A percentile compares a stretch with the other conserved stretches of the same genome.
phyloP scores from a whole-genome alignment of 1,140 invertebrate species.

The Sycophila sp. region DNA sequence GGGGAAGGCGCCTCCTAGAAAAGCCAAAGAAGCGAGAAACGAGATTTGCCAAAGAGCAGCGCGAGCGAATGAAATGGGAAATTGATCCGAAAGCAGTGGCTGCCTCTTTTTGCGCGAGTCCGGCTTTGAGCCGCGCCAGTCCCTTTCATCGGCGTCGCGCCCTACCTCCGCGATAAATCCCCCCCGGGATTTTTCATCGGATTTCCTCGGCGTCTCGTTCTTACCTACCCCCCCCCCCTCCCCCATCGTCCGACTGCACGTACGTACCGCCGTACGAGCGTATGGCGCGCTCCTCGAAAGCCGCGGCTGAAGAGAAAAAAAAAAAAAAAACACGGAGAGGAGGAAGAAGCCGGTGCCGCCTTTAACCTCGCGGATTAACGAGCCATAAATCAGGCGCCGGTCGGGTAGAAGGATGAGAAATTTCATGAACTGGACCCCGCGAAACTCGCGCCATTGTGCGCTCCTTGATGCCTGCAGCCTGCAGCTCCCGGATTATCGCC shows the following conservation, averaged over 20 bases:
- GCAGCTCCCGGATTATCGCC: conserved; percentile 28
- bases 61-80: conserved; percentile 20
- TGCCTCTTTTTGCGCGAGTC: neutral
- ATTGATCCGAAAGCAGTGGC: conserved; percentile 32
- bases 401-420: neutral
- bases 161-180: conserved; percentile 22
- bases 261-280: too few relatives aligned
- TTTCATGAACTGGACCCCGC: conserved; percentile 29
- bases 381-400: conserved; percentile 2
- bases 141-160: conserved; percentile 3
- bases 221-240: too few relatives aligned
- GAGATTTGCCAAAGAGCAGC: conserved; percentile 19
- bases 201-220: conserved; percentile 9
- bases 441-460: neutral
- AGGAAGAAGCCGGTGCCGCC: neutral
- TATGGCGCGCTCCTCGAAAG: too few relatives aligned
- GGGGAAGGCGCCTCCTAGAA: neutral
- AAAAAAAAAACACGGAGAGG: neutral
- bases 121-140: neutral
- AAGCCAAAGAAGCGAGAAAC: neutral
- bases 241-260: too few relatives aligned
- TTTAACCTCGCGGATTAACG: conserved; percentile 32
- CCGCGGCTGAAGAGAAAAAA: neutral
- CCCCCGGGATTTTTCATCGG: conserved; percentile 31
- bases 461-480: conserved; percentile 27